Percentiles rank a stretch among this genome's conserved stretches.
These are phyloP conservation scores for Cotesia vestalis DNA, from an alignment of 1,140 invertebrate species.

Conservation along the genomic window DNA sequence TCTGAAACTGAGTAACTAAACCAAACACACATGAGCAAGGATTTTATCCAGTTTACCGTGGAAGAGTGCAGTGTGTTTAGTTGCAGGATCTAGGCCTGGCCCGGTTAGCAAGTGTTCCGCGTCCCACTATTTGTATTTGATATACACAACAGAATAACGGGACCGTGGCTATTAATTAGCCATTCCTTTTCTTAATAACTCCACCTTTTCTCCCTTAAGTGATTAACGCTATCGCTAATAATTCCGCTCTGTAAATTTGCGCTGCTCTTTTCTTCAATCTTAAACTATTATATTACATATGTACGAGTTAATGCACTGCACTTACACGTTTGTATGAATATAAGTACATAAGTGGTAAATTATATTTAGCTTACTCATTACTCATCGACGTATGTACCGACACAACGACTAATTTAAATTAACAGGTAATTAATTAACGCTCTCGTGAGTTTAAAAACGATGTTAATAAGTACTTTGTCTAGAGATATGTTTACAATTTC, in stretches of 20 bases:
- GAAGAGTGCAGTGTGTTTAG: too few relatives aligned
- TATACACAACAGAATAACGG: slow-evolving; percentile 41
- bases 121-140: slow-evolving; percentile 41
- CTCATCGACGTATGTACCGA: too few relatives aligned
- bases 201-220: slow-evolving; percentile 14
- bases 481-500: background rate
- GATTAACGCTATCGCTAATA: slow-evolving; percentile 31
- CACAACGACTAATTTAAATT: too few relatives aligned
- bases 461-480: too few relatives aligned
- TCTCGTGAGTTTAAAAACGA: too few relatives aligned
- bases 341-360: too few relatives aligned
- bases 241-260: slow-evolving; percentile 34
- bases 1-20: too few relatives aligned
- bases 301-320: background rate
- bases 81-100: slow-evolving; percentile 52
- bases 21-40: slow-evolving; percentile 19
- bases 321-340: too few relatives aligned
- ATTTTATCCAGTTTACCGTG: too few relatives aligned
- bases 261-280: background rate
- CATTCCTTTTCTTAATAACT: slow-evolving; percentile 41
- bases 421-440: too few relatives aligned
- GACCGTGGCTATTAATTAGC: slow-evolving; percentile 51
- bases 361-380: too few relatives aligned
- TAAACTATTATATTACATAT: background rate
- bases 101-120: slow-evolving; percentile 64